These are phyloP conservation scores for Cataglyphis albicans DNA, from an alignment of 2,888 invertebrate genomes.

Conservation along the genomic window DNA sequence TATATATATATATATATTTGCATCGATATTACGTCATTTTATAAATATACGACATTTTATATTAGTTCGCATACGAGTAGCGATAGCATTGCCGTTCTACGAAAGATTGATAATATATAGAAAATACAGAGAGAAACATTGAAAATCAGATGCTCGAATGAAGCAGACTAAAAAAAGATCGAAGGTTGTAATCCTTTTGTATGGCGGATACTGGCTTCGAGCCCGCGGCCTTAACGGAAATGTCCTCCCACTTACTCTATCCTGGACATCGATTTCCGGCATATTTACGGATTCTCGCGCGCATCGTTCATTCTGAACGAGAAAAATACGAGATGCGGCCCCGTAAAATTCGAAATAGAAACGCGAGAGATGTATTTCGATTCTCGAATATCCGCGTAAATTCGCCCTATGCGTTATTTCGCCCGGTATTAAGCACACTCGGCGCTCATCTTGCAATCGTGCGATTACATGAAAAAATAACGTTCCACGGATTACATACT, in stretches of 20 bases:
- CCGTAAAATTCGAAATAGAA: neutral
- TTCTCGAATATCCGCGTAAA: neutral
- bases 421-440: constrained; percentile 13
- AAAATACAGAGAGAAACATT: constrained; percentile 58
- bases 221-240: constrained; percentile 70
- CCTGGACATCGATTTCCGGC: constrained; percentile 59
- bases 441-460: constrained; percentile 4
- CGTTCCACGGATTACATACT: neutral
- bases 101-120: constrained; percentile 66
- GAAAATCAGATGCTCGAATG: constrained; percentile 44
- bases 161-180: constrained; percentile 75
- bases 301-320: neutral
- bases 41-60: neutral
- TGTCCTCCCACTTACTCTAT: constrained; percentile 62
- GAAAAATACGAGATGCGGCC: constrained; percentile 11
- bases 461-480: constrained; percentile 19
- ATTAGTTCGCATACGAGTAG: neutral
- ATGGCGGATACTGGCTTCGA: constrained; percentile 71
- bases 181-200: constrained; percentile 73
- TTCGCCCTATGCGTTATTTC: neutral
- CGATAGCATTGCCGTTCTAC: constrained; percentile 62
- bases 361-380: constrained; percentile 12
- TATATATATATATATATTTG: neutral
- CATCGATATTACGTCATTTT: neutral
- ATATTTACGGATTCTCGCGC: constrained; percentile 19